Percentiles rank a stretch among this genome's conserved stretches.
Conservation (phyloP, 2,797 vertebrate species). For the Darevskia mixta region DNA sequence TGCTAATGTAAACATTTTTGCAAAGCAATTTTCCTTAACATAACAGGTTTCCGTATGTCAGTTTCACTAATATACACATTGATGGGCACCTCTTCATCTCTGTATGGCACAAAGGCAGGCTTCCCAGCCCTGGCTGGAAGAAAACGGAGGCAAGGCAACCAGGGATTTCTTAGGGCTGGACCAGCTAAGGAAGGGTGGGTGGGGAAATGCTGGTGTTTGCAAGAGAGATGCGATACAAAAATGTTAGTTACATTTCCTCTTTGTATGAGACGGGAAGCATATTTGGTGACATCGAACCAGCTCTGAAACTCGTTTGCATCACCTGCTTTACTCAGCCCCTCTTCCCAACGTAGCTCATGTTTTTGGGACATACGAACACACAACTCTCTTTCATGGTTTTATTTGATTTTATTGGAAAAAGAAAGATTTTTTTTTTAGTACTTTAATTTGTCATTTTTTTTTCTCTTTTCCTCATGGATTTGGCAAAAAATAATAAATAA, state of each 20-base stretch:
- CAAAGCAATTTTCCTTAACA: no score
- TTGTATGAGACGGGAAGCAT: not conserved
- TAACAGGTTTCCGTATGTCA: no score
- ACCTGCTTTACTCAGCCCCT: not conserved
- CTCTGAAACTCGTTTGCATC: not conserved
- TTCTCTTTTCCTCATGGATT: conserved; percentile 33
- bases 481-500: conserved; percentile 50
- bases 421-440: conserved; percentile 29
- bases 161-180: not conserved
- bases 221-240: not conserved
- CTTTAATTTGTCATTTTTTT: conserved; percentile 23
- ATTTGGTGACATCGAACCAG: not conserved
- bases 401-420: conserved; percentile 50
- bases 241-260: not conserved
- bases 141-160: not conserved
- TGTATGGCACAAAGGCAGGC: no score
- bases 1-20: no score
- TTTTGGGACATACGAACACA: not conserved
- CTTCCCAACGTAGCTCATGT: not conserved
- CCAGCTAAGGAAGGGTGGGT: not conserved
- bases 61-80: no score
- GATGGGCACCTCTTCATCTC: no score
- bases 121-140: not conserved
- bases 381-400: not conserved
- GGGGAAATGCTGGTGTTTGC: not conserved